Conservation (phyloP, 2,113 vertebrate species). For the Amphiprion percula region DNA sequence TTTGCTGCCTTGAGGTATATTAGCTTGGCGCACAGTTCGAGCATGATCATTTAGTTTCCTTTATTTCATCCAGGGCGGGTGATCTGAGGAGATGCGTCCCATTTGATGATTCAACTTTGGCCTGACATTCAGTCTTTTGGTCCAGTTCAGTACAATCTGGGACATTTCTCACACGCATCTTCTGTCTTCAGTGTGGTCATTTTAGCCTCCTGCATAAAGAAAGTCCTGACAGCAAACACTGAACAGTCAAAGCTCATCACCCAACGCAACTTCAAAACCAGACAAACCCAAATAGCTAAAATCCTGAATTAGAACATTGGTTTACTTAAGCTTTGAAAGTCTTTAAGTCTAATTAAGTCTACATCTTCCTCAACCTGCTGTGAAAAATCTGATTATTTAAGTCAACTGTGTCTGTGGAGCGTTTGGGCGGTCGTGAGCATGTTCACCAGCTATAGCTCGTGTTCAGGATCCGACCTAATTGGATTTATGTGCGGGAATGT, state of each 20-base stretch:
- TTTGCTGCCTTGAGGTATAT: background rate
- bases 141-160: background rate
- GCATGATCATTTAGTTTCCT: slow-evolving; percentile 5
- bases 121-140: background rate
- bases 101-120: slow-evolving; percentile 31
- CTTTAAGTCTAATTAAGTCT: slow-evolving; percentile 27
- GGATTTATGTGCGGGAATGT: slow-evolving; percentile 86
- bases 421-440: slow-evolving; percentile 53
- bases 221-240: slow-evolving; percentile 14
- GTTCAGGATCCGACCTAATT: slow-evolving; percentile 78
- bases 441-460: slow-evolving; percentile 59
- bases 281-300: slow-evolving; percentile 59
- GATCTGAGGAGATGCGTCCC: slow-evolving; percentile 7
- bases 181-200: background rate
- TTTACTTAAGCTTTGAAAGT: slow-evolving; percentile 55
- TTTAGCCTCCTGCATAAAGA: slow-evolving; percentile 23
- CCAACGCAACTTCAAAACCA: slow-evolving; percentile 23
- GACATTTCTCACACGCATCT: background rate
- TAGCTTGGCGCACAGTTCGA: slow-evolving; percentile 1
- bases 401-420: slow-evolving; percentile 56
- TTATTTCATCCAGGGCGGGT: slow-evolving; percentile 31
- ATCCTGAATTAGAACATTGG: slow-evolving; percentile 40
- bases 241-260: slow-evolving; percentile 39
- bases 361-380: slow-evolving; percentile 54
- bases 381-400: slow-evolving; percentile 67